Base-by-base conservation (phyloP, 2,113 vertebrate genomes). In the Trematocara stigmaticum region DNA sequence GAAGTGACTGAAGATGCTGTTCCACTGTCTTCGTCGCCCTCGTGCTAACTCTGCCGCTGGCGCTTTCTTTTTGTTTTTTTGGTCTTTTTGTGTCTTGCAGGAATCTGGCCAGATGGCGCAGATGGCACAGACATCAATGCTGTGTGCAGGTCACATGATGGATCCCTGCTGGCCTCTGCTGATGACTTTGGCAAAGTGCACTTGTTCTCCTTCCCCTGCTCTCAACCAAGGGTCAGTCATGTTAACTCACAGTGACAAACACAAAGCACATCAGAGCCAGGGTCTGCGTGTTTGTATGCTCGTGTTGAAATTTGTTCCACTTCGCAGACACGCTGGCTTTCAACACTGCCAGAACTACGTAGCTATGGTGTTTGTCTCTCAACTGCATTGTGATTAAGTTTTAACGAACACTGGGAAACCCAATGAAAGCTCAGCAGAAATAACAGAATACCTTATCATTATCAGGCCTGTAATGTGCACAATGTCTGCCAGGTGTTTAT, bases 111-210 rank as follows among this genome's bases (percentile, higher is more conserved):
- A 0, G 97, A 98, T 11, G 97, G 97, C 2, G 97, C 96, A 0
- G 98, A 98, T 10, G 98, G 98, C 10, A 98, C 98, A 0, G 98
- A 98, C 88, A 97, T 98, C 89, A 98, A 98, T 6, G 97, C 97
- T 0, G 97, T 97, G 88, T 97, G 96, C 87, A 94, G 97, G 87
- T 98, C 98, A 89, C 96, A 97, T 35, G 94, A 97, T 10, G 78
- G 93, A 10, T 95, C 96, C 79, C 95, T 98, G 85, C 93, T 98
- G 93, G 97, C 96, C 29, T 97, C 97, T 0, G 97, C 97, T 1
- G 98, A 98, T 34, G 98, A 98, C 94, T 98, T 98, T 74, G 98
- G 98, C 93, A 98, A 98, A 97, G 98, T 98, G 85, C 97, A 97
- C 93, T 95, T 98, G 94, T 98, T 97, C 81, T 94, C 95, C 34